These are phyloP conservation scores for Holcopasites calliopsidis DNA, from an alignment of 1,140 invertebrate genomes.

Conservation along the genomic window DNA sequence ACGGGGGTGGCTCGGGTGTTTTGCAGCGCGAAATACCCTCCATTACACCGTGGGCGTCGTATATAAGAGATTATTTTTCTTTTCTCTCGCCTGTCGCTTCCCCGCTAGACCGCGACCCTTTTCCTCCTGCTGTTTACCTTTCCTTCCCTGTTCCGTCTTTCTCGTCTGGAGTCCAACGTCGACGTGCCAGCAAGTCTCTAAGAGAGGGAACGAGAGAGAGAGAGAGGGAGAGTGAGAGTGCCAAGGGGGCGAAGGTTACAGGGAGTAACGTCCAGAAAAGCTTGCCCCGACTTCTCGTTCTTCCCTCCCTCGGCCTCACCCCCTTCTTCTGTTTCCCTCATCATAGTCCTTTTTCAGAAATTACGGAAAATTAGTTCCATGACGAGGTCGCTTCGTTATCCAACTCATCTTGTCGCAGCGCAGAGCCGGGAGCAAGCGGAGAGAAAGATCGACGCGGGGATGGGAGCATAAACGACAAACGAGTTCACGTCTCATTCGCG, in stretches of 20 bases:
- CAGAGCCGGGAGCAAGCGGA: background rate
- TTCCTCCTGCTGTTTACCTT: constrained; percentile 34
- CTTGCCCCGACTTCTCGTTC: background rate
- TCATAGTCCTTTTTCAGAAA: constrained; percentile 69
- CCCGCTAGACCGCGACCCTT: too few relatives aligned
- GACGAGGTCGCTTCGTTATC: constrained; percentile 74
- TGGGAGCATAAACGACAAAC: constrained; percentile 64
- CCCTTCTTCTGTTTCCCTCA: too few relatives aligned
- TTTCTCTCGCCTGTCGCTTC: constrained; percentile 53
- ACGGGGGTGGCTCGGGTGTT: constrained; percentile 68
- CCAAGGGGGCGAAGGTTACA: background rate
- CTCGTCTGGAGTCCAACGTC: constrained; percentile 47
- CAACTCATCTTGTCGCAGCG: constrained; percentile 60
- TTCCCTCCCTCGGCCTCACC: too few relatives aligned
- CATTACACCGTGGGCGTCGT: constrained; percentile 76
- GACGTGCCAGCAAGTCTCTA: constrained; percentile 64
- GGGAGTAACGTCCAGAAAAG: constrained; percentile 32
- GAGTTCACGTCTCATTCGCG: constrained; percentile 67
- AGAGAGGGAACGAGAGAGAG: too few relatives aligned
- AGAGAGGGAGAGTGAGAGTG: too few relatives aligned
- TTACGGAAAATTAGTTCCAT: constrained; percentile 75
- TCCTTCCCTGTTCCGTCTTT: constrained; percentile 29
- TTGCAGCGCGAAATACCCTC: constrained; percentile 78
- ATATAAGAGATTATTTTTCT: constrained; percentile 76
- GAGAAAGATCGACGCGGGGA: constrained; percentile 16